Base-by-base conservation (phyloP, 2,888 invertebrate genomes). In the Synergus japonicus region DNA sequence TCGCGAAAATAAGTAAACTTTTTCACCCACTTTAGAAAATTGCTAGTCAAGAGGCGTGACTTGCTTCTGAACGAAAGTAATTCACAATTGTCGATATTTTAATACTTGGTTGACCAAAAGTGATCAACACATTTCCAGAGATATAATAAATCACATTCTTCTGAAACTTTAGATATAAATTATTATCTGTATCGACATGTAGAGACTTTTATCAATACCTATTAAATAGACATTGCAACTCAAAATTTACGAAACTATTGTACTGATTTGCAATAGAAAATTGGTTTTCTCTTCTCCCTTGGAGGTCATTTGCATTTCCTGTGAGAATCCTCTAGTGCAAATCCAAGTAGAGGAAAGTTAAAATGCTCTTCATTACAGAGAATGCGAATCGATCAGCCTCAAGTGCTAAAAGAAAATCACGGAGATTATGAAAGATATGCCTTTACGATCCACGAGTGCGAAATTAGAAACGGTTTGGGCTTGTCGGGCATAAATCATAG, bases 1-100 rank as follows among this genome's bases (percentile, higher is more conserved):
- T 13, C 46, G 69, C 49, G 13, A 69, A 69, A 49, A 69, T 22
- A 15, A 69, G 29, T 9, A 43, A 66, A 58, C 10, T 43, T 66
- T 43, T 12, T 66, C 4, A 66, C 54, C n/a, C 54, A 58, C n/a
- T 58, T 18, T 9, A 18, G 1, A 18, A 9, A 58, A 58, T 18
- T 58, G n/a, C 9, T n/a, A 58, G 18, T 58, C 9, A 9, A 9
- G 7, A 58, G n/a, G 9, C n/a, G 54, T 54, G 54, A 54, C 54
- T 54, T 54, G 2, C 8, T 54, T n/a, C 15, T n/a, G n/a, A 12
- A 54, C n/a, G n/a, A 54, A 54, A n/a, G 54, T 54, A n/a, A 54
- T 54, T n/a, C 54, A 54, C 9, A 12, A 54, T 29, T 29, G 29
- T 29, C 29, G 29, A 3, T 29, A 29, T 29, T 29, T 29, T 29